phyloP scores from a whole-genome alignment of 2,113 vertebrate species.

The Genyomyrus donnyi region DNA sequence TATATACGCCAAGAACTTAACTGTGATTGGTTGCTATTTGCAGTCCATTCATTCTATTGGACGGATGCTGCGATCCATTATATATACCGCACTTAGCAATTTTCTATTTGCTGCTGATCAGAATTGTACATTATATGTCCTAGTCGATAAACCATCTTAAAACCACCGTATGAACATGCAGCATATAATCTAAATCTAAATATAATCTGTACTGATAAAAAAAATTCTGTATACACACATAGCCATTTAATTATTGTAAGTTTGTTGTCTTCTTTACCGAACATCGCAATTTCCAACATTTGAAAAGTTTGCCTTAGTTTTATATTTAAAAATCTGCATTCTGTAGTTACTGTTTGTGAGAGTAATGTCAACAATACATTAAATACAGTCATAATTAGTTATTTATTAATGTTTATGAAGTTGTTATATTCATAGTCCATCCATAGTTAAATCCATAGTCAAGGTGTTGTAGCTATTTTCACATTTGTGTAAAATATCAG shows the following conservation, averaged over 20 bases:
- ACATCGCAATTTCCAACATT: neutral
- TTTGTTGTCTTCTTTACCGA: neutral
- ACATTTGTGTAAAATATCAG: neutral
- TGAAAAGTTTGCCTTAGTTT: neutral
- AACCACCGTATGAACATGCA: neutral
- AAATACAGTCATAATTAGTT: neutral
- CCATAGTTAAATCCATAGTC: neutral
- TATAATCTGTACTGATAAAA: neutral
- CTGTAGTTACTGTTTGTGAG: neutral
- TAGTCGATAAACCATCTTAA: neutral
- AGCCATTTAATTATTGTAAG: neutral
- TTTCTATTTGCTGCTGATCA: constrained; percentile 21
- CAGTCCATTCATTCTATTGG: constrained; percentile 84
- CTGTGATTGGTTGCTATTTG: constrained; percentile 72
- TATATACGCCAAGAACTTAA: constrained; percentile 53
- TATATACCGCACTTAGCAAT: constrained; percentile 26
- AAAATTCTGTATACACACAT: neutral
- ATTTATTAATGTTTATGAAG: neutral
- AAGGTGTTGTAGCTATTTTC: neutral
- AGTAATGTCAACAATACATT: neutral
- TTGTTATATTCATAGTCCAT: neutral
- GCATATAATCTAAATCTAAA: neutral
- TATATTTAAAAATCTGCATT: neutral
- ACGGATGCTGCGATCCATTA: constrained; percentile 16
- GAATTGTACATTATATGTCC: constrained; percentile 15